Base-by-base conservation (phyloP, 2,113 vertebrate genomes). In the Sterna hirundo region DNA sequence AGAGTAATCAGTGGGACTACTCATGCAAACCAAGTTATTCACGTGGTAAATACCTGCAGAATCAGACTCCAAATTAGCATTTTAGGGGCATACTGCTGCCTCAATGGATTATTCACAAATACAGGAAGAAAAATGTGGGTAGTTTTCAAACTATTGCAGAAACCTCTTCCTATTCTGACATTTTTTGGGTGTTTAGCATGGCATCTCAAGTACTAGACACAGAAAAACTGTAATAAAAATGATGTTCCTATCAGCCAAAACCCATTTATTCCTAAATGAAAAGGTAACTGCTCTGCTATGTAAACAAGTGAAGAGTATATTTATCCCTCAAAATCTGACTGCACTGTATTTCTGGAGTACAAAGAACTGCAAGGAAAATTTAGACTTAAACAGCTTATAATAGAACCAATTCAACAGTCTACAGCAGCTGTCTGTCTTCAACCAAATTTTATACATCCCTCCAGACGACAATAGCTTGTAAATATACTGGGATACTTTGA, bases 11-110 rank as follows among this genome's bases (percentile, higher is more conserved):
- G 77, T 54, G 36, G 79, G 83, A 91, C 71, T 90, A 87, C 88
- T 93, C 93, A 95, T 83, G 93, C 86, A 94, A 92, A 90, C 80
- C 81, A 94, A 89, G 36, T 91, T 80, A 94, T 83, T 96, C 77
- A 89, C 77, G 36, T 89, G 74, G 83, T 61, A 95, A 93, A 83
- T 32, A 42, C 82, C 91, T 74, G 54, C 74, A 95, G 77, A 94
- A 91, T 80, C 66, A 94, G 83, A 82, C 20, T 69, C 40, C 34
- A 86, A 90, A 89, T 94, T 87, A 82, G 94, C 88, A 95, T 96
- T 95, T 94, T 93, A 85, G 26, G 38, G 49, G 44, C 44, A 84
- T 69, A 79, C 32, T 62, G 17, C 44, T 88, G 26, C 54, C 21
- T 88, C 88, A 85, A 38, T 68, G 55, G 80, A 96, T 90, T 92